These are phyloP conservation scores for Romanogobio albipinnatus DNA, from an alignment of 2,113 vertebrate species.

Conservation along the genomic window DNA sequence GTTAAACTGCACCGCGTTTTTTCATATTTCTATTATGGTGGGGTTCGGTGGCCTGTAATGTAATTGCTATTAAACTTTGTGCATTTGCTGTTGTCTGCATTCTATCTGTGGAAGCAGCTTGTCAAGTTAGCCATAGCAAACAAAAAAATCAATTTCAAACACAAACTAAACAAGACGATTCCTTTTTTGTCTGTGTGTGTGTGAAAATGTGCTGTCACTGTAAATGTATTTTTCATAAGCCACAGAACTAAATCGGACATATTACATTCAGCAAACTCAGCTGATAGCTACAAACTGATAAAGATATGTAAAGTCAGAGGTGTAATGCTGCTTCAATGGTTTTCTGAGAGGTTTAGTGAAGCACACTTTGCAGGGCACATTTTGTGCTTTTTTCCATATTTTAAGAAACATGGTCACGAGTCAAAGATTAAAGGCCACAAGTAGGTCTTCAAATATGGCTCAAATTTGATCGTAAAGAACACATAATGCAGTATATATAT, in stretches of 20 bases:
- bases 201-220: conserved; percentile 24
- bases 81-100: background rate
- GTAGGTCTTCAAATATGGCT: background rate
- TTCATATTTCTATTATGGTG: background rate
- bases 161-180: background rate
- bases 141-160: background rate
- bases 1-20: background rate
- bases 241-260: background rate
- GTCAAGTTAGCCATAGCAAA: background rate
- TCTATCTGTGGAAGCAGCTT: background rate
- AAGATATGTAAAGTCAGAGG: conserved; percentile 15
- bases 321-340: conserved; percentile 1
- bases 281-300: conserved; percentile 9
- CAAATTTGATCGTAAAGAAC: background rate
- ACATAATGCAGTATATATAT: background rate
- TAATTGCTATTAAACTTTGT: background rate
- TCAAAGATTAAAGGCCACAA: background rate
- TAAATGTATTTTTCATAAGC: conserved; percentile 17
- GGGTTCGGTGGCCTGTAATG: background rate
- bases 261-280: conserved; percentile 3
- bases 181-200: no score
- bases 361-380: background rate
- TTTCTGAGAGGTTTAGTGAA: background rate
- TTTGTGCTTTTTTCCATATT: background rate
- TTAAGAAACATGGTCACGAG: background rate